phyloP scores from a whole-genome alignment of 1,140 invertebrate species.

The Zaprionus kolodkinae region DNA sequence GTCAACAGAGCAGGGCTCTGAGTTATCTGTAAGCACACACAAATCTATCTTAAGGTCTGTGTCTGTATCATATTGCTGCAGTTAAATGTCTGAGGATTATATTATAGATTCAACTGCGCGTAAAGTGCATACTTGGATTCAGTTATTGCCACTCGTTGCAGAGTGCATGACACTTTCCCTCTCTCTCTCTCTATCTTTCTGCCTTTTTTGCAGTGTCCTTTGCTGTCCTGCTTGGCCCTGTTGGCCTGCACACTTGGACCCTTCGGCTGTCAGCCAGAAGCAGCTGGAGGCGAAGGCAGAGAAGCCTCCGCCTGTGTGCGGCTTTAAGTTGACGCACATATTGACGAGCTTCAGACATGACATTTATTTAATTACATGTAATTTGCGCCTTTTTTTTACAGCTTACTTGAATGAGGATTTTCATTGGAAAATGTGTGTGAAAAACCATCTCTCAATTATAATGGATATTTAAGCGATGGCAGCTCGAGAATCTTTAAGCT shows the following conservation, averaged over 20 bases:
- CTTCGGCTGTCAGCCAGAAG: conserved; percentile 6
- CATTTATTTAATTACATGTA: conserved; percentile 40
- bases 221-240: conserved; percentile 4
- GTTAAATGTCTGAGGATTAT: not conserved
- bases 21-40: not conserved
- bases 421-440: conserved; percentile 17
- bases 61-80: conserved; percentile 3
- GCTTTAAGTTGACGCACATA: conserved; percentile 18
- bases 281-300: not conserved
- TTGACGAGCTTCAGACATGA: conserved; percentile 6
- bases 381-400: conserved; percentile 1
- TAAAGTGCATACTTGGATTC: not conserved
- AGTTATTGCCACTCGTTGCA: conserved; percentile 17
- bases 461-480: conserved; percentile 18
- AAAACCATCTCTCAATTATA: conserved; percentile 29
- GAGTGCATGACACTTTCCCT: conserved; percentile 19
- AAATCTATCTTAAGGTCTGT: conserved; percentile 3
- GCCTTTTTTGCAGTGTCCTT: conserved; percentile 15
- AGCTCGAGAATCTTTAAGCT: conserved; percentile 16
- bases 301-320: not conserved
- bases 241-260: conserved; percentile 1
- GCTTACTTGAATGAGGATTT: conserved; percentile 21
- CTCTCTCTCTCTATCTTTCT: not conserved
- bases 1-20: not conserved
- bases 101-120: conserved; percentile 8